These are phyloP conservation scores for Pagetopsis macropterus DNA, from an alignment of 2,797 vertebrate species.

Conservation along the genomic window DNA sequence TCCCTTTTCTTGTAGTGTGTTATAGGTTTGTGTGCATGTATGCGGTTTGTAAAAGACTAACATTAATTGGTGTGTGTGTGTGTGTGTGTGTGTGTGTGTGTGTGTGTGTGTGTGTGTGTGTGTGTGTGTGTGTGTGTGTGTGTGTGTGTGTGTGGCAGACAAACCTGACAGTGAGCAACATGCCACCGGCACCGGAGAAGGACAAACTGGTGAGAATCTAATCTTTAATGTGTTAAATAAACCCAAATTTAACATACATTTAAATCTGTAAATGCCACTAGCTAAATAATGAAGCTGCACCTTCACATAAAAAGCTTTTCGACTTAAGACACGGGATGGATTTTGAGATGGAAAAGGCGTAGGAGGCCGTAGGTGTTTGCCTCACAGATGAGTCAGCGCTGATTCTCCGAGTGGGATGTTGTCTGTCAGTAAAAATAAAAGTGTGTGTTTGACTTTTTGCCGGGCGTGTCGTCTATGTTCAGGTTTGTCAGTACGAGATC, in stretches of 20 bases:
- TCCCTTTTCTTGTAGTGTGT: too few relatives aligned
- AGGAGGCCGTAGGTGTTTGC: constrained; percentile 26
- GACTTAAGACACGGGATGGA: not conserved
- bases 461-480: constrained; percentile 42
- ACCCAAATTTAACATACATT: not conserved
- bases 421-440: constrained; percentile 8
- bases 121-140: too few relatives aligned
- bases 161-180: constrained; percentile 28
- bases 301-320: not conserved
- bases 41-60: too few relatives aligned
- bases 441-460: constrained; percentile 3
- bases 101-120: too few relatives aligned
- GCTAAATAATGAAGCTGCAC: not conserved
- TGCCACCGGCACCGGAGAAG: not conserved
- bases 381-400: constrained; percentile 49
- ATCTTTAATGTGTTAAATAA: not conserved
- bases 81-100: too few relatives aligned
- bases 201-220: constrained; percentile 50
- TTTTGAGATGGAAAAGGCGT: constrained; percentile 36
- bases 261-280: not conserved
- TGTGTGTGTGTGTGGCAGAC: constrained; percentile 11
- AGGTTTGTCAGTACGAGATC: constrained; percentile 84
- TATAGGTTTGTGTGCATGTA: too few relatives aligned
- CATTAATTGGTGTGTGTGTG: too few relatives aligned
- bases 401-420: constrained; percentile 39